Conservation (phyloP, 1,140 invertebrate genomes). For the Drosophila pectinifera region DNA sequence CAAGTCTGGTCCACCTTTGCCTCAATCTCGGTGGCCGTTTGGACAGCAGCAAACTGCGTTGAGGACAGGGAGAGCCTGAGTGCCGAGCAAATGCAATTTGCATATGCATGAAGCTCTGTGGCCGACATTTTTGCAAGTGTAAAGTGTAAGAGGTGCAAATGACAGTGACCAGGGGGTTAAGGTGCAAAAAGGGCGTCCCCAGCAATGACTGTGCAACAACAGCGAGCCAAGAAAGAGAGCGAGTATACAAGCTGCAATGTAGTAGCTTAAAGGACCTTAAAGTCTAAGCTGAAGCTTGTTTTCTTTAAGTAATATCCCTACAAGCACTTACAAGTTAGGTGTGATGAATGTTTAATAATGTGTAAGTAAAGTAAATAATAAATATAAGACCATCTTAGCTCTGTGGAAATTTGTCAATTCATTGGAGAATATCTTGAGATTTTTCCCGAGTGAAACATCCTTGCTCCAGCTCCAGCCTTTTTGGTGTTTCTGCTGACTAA, state of each 20-base stretch:
- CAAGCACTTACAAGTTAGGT: not conserved
- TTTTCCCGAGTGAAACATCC: conserved; percentile 14
- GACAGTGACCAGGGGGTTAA: conserved; percentile 61
- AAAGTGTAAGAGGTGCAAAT: conserved; percentile 82
- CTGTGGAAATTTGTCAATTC: not conserved
- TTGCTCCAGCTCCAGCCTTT: conserved; percentile 9
- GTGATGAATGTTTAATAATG: too few species aligned
- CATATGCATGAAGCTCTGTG: conserved; percentile 81
- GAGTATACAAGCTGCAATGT: conserved; percentile 25
- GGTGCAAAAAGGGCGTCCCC: conserved; percentile 3
- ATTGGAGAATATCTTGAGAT: not conserved
- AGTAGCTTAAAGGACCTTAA: conserved; percentile 47
- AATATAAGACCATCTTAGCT: too few species aligned
- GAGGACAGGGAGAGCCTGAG: conserved; percentile 5
- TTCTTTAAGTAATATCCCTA: too few species aligned
- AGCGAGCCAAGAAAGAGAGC: conserved; percentile 7
- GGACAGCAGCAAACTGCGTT: conserved; percentile 24
- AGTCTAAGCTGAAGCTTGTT: conserved; percentile 15
- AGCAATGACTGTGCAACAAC: conserved; percentile 63
- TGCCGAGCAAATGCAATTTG: conserved; percentile 74
- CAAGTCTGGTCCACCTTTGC: conserved; percentile 37
- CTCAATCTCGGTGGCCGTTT: conserved; percentile 51
- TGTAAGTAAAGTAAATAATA: too few species aligned
- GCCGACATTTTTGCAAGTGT: conserved; percentile 80
- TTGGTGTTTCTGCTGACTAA: conserved; percentile 67